These are phyloP conservation scores for Epicampocera succincta DNA, from an alignment of 2,888 invertebrate species.

Conservation along the genomic window DNA sequence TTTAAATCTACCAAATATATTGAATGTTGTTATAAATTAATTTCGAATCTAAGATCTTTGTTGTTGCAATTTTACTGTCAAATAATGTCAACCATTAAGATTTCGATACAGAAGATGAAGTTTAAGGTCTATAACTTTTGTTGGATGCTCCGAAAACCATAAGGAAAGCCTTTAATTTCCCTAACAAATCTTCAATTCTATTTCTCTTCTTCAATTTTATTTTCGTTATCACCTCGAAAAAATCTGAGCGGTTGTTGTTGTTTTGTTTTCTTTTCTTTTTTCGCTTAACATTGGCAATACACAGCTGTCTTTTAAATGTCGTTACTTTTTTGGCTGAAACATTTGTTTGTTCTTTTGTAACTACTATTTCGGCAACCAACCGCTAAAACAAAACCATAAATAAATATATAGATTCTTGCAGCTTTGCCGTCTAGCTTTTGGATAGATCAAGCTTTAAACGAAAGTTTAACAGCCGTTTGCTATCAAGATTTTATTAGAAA, in stretches of 20 bases:
- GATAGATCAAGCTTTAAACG: slow-evolving; percentile 60
- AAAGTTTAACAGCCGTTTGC: slow-evolving; percentile 68
- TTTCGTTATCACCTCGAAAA: slow-evolving; percentile 65
- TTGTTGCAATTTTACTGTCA: slow-evolving; percentile 17
- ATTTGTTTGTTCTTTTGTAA: slow-evolving; percentile 31
- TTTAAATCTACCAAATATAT: no score
- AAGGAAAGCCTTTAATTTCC: slow-evolving; percentile 48
- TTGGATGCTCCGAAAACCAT: slow-evolving; percentile 12
- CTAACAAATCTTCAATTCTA: slow-evolving; percentile 1
- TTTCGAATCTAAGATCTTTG: slow-evolving; percentile 25
- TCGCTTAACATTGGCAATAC: slow-evolving; percentile 47
- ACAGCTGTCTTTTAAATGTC: slow-evolving; percentile 66
- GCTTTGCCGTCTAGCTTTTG: slow-evolving; percentile 22
- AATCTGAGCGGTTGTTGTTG: slow-evolving; percentile 56
- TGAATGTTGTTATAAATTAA: slow-evolving; percentile 25
- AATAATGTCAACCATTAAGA: slow-evolving; percentile 42
- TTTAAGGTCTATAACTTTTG: slow-evolving; percentile 28
- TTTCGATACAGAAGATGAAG: slow-evolving; percentile 23
- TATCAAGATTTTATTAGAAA: slow-evolving; percentile 63
- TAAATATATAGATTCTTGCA: slow-evolving; percentile 49
- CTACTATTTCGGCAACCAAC: slow-evolving; percentile 12
- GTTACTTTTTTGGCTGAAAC: slow-evolving; percentile 27
- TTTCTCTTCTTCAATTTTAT: slow-evolving; percentile 37
- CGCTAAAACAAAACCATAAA: slow-evolving; percentile 56
- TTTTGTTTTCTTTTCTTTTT: no score